phyloP scores from a whole-genome alignment of 2,797 vertebrate species.

The Gypaetus barbatus region DNA sequence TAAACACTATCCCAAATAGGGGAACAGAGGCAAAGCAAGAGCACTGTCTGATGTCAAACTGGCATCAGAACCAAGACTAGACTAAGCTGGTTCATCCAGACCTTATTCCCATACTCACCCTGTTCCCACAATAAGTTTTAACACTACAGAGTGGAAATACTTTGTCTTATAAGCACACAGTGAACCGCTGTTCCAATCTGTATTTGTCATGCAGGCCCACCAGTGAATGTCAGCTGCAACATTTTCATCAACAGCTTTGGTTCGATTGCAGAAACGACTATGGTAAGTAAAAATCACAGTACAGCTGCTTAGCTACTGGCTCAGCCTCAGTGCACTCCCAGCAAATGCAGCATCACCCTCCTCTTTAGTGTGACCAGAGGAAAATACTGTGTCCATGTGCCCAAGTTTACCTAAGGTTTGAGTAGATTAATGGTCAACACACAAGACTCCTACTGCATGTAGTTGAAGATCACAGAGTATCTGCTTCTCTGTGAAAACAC shows the following conservation, averaged over 20 bases:
- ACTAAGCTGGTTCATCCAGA: accelerated
- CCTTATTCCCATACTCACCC: neutral
- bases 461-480: neutral
- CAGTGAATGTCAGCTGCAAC: conserved; percentile 98
- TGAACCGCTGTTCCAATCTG: conserved; percentile 25
- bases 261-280: conserved; percentile 98
- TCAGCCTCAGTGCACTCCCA: neutral
- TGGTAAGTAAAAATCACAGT: conserved; percentile 84
- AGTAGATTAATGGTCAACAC: neutral
- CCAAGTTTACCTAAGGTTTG: neutral
- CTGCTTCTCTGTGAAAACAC: neutral
- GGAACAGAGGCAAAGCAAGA: neutral
- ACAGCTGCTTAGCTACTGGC: conserved; percentile 1
- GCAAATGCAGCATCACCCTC: neutral
- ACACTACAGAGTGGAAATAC: neutral
- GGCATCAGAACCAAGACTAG: neutral
- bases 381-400: neutral
- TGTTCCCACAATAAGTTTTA: neutral
- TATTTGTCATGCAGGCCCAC: conserved; percentile 85
- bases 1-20: neutral
- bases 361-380: neutral
- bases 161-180: neutral
- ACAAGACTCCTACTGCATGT: accelerated
- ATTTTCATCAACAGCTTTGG: conserved; percentile 99
- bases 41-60: neutral